phyloP scores from a whole-genome alignment of 23 tunicate genomes.

The Phallusia fumigata region DNA sequence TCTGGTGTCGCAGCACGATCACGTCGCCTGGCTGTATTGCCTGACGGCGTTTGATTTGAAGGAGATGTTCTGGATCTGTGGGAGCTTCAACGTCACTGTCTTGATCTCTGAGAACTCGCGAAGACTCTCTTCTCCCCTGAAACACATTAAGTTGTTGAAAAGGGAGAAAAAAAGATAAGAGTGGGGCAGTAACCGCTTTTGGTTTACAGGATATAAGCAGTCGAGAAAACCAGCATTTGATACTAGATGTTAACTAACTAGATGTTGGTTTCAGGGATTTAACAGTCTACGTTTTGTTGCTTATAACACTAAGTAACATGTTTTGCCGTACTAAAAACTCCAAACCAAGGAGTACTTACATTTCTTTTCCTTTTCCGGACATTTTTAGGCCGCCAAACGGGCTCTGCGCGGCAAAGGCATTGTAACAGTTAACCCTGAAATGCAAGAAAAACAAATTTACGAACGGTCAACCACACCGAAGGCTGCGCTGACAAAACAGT shows the following conservation, averaged over 20 bases:
- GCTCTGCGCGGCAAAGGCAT: constrained; percentile 88
- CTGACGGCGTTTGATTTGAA: constrained; percentile 24
- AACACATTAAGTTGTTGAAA: too few species aligned
- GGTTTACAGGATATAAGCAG: too few species aligned
- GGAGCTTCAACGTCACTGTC: constrained; percentile 88
- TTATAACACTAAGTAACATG: too few species aligned
- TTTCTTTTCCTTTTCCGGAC: constrained; percentile 97
- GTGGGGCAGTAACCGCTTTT: too few species aligned
- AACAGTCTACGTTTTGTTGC: too few species aligned
- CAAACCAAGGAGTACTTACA: constrained; percentile 52
- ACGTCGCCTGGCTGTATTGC: constrained; percentile 39
- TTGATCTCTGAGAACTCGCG: constrained; percentile 74
- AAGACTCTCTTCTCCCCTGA: constrained; percentile 86
- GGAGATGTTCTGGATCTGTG: constrained; percentile 55
- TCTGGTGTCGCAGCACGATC: not conserved
- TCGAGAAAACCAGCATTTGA: too few species aligned
- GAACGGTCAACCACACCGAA: too few species aligned
- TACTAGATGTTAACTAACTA: too few species aligned
- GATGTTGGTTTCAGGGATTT: too few species aligned
- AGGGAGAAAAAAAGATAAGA: too few species aligned
- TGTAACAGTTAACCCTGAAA: constrained; percentile 90
- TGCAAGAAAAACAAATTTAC: not conserved
- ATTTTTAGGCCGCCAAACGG: constrained; percentile 91
- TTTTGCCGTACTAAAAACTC: too few species aligned
- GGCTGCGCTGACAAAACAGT: too few species aligned